These are phyloP conservation scores for Silurus glanis DNA, from an alignment of 2,113 vertebrate genomes.

Conservation along the genomic window DNA sequence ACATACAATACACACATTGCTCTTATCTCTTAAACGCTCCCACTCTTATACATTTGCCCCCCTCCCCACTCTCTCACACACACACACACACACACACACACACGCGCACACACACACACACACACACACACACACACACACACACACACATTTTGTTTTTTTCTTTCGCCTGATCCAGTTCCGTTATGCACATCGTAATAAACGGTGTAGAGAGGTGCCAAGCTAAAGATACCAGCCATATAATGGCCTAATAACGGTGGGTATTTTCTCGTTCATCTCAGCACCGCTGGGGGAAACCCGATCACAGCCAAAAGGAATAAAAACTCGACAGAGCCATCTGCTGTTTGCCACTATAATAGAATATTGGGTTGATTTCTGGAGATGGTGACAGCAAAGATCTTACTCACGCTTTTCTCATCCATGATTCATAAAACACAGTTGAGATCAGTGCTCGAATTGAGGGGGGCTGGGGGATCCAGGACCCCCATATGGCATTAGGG, in stretches of 20 bases:
- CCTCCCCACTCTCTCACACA: neutral
- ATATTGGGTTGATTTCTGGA: constrained; percentile 51
- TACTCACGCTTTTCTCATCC: neutral
- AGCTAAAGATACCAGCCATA: constrained; percentile 18
- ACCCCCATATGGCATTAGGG: too few relatives aligned
- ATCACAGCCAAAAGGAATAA: constrained; percentile 63
- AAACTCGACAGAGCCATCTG: constrained; percentile 99
- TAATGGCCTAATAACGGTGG: constrained; percentile 34
- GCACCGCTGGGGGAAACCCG: constrained; percentile 43
- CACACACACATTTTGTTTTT: neutral
- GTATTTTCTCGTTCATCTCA: constrained; percentile 52
- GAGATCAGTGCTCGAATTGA: neutral
- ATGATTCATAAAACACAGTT: neutral
- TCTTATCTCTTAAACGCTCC: too few relatives aligned
- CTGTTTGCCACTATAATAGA: constrained; percentile 87
- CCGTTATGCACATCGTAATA: constrained; percentile 27
- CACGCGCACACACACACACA: neutral
- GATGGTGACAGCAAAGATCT: neutral
- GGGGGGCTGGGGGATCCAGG: too few relatives aligned
- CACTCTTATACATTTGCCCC: too few relatives aligned
- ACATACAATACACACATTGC: too few relatives aligned
- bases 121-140: neutral
- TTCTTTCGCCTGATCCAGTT: constrained; percentile 11
- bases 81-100: neutral
- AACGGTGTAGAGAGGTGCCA: constrained; percentile 19